Evolutionary conservation across 2,888 invertebrate species (phyloP).

Genomic region (Stenichneumon culpator): DNA sequence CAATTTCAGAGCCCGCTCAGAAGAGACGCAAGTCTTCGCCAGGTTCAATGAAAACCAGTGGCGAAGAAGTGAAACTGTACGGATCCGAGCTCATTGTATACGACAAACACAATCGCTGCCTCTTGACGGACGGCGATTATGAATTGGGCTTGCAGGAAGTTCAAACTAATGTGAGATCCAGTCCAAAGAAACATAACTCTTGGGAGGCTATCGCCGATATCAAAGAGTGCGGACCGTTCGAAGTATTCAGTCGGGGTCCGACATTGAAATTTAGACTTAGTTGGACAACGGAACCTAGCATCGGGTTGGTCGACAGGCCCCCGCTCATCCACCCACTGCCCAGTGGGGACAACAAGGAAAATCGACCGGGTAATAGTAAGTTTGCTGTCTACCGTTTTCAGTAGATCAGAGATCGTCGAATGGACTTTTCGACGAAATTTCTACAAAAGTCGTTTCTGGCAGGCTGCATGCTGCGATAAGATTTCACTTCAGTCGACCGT

Average conservation of each 20-base stretch:
- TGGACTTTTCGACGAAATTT: no score
- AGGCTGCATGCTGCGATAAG: no score
- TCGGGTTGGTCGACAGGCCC: slow-evolving; percentile 89
- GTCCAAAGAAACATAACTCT: slow-evolving; percentile 90
- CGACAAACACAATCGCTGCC: slow-evolving; percentile 95
- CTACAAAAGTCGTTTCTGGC: no score
- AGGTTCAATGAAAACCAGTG: slow-evolving; percentile 81
- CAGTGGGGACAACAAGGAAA: slow-evolving; percentile 84
- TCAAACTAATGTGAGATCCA: slow-evolving; percentile 83
- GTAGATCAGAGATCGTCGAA: not conserved
- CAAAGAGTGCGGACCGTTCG: slow-evolving; percentile 88
- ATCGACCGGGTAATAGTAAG: slow-evolving; percentile 83
- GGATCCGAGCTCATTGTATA: slow-evolving; percentile 95
- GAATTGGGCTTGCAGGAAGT: slow-evolving; percentile 94
- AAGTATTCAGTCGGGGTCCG: slow-evolving; percentile 92
- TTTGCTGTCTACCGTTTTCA: slow-evolving; percentile 41
- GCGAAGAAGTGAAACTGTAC: slow-evolving; percentile 88
- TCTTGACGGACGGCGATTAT: slow-evolving; percentile 95
- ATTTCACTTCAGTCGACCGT: no score
- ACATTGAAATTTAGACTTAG: slow-evolving; percentile 93
- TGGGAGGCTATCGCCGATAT: slow-evolving; percentile 89
- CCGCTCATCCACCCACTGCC: slow-evolving; percentile 85
- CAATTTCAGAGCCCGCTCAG: slow-evolving; percentile 88
- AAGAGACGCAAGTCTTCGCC: slow-evolving; percentile 89
- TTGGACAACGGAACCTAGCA: slow-evolving; percentile 92